Percentiles rank a stretch among this genome's conserved stretches.
Evolutionary conservation across 2,888 invertebrate genomes (phyloP).

Genomic region (Tryphoninae sp.): DNA sequence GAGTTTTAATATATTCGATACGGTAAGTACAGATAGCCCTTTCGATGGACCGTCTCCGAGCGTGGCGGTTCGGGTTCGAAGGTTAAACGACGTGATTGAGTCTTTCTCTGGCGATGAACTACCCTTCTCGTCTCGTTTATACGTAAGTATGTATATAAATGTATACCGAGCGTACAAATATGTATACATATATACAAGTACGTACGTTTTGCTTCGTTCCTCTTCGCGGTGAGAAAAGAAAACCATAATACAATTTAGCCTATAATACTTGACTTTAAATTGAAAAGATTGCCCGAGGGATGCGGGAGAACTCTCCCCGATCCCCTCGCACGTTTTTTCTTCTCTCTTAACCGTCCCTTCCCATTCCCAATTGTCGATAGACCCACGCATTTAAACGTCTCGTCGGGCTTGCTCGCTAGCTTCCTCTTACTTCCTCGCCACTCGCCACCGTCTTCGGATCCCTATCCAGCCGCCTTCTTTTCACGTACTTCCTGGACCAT

Average conservation of each 20-base stretch:
- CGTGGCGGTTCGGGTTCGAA: conserved; percentile 73
- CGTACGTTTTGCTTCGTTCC: conserved; percentile 43
- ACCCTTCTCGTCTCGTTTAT: conserved; percentile 69
- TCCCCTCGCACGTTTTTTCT: conserved; percentile 33
- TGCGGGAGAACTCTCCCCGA: conserved; percentile 75
- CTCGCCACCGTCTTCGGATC: neutral
- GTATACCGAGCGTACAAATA: neutral
- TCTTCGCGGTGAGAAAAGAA: conserved; percentile 72
- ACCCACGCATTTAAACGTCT: conserved; percentile 19
- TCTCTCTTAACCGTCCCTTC: conserved; percentile 22
- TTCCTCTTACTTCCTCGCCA: conserved; percentile 50
- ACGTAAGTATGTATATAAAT: conserved; percentile 14
- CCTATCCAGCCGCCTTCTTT: neutral
- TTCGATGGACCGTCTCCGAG: conserved; percentile 32
- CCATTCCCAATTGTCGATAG: conserved; percentile 43
- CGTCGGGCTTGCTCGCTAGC: conserved; percentile 7
- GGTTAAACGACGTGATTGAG: conserved; percentile 82
- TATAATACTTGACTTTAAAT: conserved; percentile 82
- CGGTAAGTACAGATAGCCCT: neutral
- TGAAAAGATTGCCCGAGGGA: conserved; percentile 81
- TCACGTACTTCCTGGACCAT: conserved; percentile 10
- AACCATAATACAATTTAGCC: conserved; percentile 81
- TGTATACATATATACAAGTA: conserved; percentile 20
- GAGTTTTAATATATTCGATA: conserved; percentile 15
- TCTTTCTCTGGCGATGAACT: conserved; percentile 78